These are phyloP conservation scores for Andinoacara biseriatus DNA, from an alignment of 2,113 vertebrate genomes.

Conservation along the genomic window DNA sequence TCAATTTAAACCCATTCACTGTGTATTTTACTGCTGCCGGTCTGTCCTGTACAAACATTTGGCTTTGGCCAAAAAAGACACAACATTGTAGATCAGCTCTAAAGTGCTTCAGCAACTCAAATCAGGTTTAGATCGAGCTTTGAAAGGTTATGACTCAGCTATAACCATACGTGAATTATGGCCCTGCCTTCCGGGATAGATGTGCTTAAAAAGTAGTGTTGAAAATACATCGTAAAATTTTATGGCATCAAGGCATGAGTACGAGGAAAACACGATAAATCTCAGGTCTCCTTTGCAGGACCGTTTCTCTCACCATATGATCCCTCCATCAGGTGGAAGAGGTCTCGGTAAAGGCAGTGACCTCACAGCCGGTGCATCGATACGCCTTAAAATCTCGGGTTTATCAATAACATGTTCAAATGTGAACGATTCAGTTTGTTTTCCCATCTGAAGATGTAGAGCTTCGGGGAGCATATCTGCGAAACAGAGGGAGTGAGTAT, in stretches of 20 bases:
- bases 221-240: conserved; percentile 71
- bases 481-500: background rate
- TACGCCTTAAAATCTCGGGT: background rate
- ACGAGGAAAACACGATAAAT: conserved; percentile 61
- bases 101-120: background rate
- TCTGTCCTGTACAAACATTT: background rate
- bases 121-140: conserved; percentile 49
- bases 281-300: conserved; percentile 37
- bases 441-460: background rate
- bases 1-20: background rate
- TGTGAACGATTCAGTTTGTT: background rate
- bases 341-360: background rate
- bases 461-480: background rate
- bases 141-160: conserved; percentile 51
- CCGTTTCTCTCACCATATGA: conserved; percentile 45
- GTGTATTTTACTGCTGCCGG: background rate
- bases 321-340: conserved; percentile 22
- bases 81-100: background rate
- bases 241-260: conserved; percentile 56
- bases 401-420: background rate
- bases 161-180: conserved; percentile 51
- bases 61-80: background rate
- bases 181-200: conserved; percentile 63
- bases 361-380: conserved; percentile 9
- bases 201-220: conserved; percentile 68